These are phyloP conservation scores for Euplagia quadripunctaria DNA, from an alignment of 2,888 invertebrate genomes.

Conservation along the genomic window DNA sequence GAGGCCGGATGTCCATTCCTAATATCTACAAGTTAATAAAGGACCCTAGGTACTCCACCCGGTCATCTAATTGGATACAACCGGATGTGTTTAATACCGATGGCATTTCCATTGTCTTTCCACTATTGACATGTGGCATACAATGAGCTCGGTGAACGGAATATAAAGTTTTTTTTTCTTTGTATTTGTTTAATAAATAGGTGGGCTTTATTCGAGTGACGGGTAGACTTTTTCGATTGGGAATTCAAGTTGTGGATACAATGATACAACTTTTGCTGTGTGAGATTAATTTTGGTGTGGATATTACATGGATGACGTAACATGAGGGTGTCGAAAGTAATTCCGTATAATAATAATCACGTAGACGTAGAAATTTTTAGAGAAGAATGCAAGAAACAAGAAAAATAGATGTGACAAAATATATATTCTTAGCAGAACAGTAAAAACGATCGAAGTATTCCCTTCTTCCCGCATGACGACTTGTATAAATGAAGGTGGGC, in stretches of 20 bases:
- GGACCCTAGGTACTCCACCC: not conserved
- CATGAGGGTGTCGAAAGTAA: not conserved
- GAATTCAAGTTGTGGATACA: not conserved
- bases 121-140: not conserved
- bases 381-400: not conserved
- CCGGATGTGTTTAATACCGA: not conserved
- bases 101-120: not conserved
- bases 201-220: not conserved
- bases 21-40: not conserved
- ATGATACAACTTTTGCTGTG: not conserved
- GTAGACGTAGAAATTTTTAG: not conserved
- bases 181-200: not conserved
- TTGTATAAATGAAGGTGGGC: too few species aligned
- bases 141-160: not conserved
- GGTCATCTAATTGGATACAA: not conserved
- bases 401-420: not conserved
- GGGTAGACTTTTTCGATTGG: not conserved
- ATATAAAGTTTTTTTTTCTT: not conserved
- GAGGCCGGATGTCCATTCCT: not conserved
- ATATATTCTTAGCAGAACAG: not conserved
- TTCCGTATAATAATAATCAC: not conserved
- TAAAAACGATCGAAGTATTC: too few species aligned
- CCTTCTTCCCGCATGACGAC: too few species aligned
- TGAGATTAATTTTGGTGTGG: not conserved
- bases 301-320: not conserved